Percentiles rank a stretch among this genome's conserved stretches.
Evolutionary conservation across 2,888 invertebrate species (phyloP).

Genomic region (Drosophila phalerata): DNA sequence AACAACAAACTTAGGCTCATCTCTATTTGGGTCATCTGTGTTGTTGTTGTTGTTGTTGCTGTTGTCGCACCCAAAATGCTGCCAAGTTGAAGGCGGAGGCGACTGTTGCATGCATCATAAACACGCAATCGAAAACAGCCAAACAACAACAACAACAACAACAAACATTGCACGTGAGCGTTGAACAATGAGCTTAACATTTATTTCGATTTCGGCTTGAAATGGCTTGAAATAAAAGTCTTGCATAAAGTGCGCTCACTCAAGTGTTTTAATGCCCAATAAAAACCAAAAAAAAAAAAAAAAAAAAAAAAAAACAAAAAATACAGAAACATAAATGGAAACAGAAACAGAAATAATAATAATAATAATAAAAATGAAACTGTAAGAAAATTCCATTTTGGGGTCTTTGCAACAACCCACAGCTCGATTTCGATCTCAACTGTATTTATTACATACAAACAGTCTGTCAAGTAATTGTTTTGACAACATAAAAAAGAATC

Average conservation of each 20-base stretch:
- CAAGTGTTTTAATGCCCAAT: conserved; percentile 32
- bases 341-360: conserved; percentile 10
- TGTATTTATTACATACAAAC: conserved; percentile 8
- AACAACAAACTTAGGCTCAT: conserved; percentile 20
- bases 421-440: conserved; percentile 4
- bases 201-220: conserved; percentile 32
- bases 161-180: conserved; percentile 55
- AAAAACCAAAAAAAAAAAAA: conserved; percentile 9
- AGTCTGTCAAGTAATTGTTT: neutral
- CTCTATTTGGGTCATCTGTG: conserved; percentile 38
- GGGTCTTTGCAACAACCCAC: conserved; percentile 9
- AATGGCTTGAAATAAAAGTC: conserved; percentile 43
- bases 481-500: neutral
- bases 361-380: conserved; percentile 16
- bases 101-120: conserved; percentile 25
- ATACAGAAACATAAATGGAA: conserved; percentile 6
- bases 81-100: conserved; percentile 14
- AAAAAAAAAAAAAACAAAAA: conserved; percentile 7
- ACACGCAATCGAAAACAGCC: conserved; percentile 29
- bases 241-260: conserved; percentile 56
- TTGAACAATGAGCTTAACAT: conserved; percentile 29
- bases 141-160: conserved; percentile 9
- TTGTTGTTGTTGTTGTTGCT: neutral
- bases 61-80: conserved; percentile 46
- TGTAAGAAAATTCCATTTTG: conserved; percentile 13